Conservation (phyloP, 2,888 invertebrate genomes). For the Danaus chrysippus region DNA sequence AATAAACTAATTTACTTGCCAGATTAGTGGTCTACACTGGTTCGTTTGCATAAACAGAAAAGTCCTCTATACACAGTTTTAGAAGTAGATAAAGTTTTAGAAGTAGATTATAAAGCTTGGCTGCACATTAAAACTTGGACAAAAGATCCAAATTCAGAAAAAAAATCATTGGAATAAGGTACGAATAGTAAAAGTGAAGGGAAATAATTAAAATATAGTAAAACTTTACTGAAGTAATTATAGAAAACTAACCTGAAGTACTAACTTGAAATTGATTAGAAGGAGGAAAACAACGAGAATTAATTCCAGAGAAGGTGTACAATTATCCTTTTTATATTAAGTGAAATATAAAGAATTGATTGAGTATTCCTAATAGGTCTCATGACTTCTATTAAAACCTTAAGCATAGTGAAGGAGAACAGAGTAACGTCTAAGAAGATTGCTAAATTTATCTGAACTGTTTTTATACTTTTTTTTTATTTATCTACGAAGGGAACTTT, state of each 20-base stretch:
- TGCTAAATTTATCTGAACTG: too few species aligned
- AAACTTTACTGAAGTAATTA: conserved; percentile 23
- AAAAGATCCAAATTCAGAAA: conserved; percentile 25
- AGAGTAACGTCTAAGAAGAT: background rate
- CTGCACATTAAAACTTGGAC: conserved; percentile 24
- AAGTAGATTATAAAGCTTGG: conserved; percentile 26
- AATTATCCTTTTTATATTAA: conserved; percentile 19
- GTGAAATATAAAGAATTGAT: conserved; percentile 22
- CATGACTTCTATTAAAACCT: conserved; percentile 15
- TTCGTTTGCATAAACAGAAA: conserved; percentile 16
- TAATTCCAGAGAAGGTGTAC: conserved; percentile 20
- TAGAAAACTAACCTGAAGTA: conserved; percentile 21
- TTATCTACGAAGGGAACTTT: too few species aligned
- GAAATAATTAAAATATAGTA: conserved; percentile 24
- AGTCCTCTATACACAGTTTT: conserved; percentile 22
- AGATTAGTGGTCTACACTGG: conserved; percentile 16
- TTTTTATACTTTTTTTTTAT: too few species aligned
- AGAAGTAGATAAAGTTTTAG: conserved; percentile 26
- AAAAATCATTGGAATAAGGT: conserved; percentile 26
- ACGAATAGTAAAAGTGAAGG: conserved; percentile 26
- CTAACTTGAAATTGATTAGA: conserved; percentile 23
- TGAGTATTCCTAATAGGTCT: conserved; percentile 16
- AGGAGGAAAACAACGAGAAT: conserved; percentile 21
- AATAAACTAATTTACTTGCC: conserved; percentile 4
- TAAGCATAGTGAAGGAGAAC: conserved; percentile 1